phyloP scores from a whole-genome alignment of 2,113 vertebrate genomes.

The Oxyruncus cristatus region DNA sequence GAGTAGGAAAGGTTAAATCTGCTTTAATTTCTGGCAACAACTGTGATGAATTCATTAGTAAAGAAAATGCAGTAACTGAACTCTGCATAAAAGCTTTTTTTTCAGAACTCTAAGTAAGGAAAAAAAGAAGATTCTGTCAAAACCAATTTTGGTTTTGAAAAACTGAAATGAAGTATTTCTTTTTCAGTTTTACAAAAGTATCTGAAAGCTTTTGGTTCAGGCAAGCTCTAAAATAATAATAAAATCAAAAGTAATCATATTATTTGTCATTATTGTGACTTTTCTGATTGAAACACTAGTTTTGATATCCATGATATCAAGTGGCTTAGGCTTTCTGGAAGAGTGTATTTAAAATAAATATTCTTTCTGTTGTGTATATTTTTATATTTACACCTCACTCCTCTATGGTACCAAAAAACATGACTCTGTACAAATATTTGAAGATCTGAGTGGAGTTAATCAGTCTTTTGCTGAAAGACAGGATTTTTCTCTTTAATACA shows the following conservation, averaged over 20 bases:
- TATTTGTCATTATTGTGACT: neutral
- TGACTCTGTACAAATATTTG: neutral
- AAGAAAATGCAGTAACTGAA: neutral
- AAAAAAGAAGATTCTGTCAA: neutral
- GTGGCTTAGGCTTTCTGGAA: neutral
- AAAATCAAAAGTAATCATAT: rapidly evolving
- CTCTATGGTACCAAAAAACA: neutral
- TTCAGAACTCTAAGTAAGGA: neutral
- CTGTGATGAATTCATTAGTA: neutral
- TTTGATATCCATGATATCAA: neutral
- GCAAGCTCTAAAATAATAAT: neutral
- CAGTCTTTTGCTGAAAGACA: neutral
- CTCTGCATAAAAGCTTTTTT: neutral
- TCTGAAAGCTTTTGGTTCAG: neutral
- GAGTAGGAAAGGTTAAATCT: neutral
- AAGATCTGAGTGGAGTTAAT: neutral
- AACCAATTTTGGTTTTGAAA: neutral
- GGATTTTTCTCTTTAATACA: neutral
- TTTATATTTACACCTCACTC: neutral
- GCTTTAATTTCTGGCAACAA: neutral
- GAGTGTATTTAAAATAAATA: neutral
- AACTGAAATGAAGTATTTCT: neutral
- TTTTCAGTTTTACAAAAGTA: neutral
- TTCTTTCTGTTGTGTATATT: neutral
- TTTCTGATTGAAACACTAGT: neutral